Conservation (phyloP, 2,888 invertebrate genomes). For the Euplagia quadripunctaria region DNA sequence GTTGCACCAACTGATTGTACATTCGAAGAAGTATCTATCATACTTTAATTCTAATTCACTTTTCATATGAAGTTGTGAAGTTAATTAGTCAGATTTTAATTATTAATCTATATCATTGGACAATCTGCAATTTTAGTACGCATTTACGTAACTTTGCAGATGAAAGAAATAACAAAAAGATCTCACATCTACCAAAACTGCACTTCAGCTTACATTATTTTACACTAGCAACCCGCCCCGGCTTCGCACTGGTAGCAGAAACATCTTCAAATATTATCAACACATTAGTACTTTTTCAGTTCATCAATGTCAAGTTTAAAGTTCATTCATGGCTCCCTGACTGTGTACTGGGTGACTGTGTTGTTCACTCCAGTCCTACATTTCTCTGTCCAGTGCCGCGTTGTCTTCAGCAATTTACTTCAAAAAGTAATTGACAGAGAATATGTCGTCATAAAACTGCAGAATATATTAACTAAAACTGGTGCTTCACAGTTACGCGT, state of each 20-base stretch:
- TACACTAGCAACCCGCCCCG: no score
- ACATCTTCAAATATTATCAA: no score
- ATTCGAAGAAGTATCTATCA: neutral
- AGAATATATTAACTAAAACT: neutral
- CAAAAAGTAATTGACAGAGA: neutral
- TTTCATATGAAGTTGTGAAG: neutral
- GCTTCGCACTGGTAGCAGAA: no score
- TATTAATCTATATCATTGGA: neutral
- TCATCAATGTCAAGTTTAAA: neutral
- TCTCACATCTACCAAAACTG: neutral
- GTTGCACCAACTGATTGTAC: neutral
- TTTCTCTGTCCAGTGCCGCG: neutral
- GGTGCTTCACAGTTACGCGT: neutral
- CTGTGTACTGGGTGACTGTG: no score
- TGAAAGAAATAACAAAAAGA: neutral
- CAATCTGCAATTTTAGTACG: no score
- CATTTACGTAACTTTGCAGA: no score
- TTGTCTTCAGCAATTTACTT: neutral
- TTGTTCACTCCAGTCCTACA: neutral
- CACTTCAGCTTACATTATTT: neutral
- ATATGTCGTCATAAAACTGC: neutral
- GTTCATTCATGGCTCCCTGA: neutral
- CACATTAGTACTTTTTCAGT: no score
- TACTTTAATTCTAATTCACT: neutral
- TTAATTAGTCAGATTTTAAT: neutral